Base-by-base conservation (phyloP, 1,140 invertebrate genomes). In the Maconellicoccus hirsutus region DNA sequence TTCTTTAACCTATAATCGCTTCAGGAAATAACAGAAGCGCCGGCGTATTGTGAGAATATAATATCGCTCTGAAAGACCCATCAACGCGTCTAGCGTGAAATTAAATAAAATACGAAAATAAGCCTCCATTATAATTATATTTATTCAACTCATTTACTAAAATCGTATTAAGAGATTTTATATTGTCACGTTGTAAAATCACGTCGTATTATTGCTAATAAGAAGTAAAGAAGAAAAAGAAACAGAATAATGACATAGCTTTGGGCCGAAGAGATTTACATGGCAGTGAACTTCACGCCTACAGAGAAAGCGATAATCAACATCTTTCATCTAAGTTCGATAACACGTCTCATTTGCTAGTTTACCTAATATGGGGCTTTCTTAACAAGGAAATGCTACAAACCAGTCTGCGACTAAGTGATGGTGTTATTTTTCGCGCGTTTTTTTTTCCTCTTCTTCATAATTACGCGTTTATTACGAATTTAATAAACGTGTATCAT, bases 261-360 rank as follows among this genome's bases (percentile, higher is more conserved):
- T 52, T 14, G n/a, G 42, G 42, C n/a, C 42, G 42, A 52, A 19
- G 2, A 52, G 42, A 52, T 14, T 52, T 52, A 52, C 10, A 66
- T 66, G 61, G 61, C 61, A 66, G 61, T 66, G 61, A 66, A 66
- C 61, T 66, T 66, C 61, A 66, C 61, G 61, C 61, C 61, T 66
- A 66, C 61, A 25, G 61, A 66, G 61, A 66, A 66, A 66, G 61
- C 61, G 61, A 66, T 66, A 66, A 66, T 66, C 61, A 26, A 26
- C 61, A 66, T 66, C 61, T 66, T 66, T 26, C 61, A 26, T 66
- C 25, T 66, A 66, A 66, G 61, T 66, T 66, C 61, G 61, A 66
- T 66, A 66, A 66, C 21, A 52, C 42, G 42, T 52, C 42, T 52
- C 10, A 52, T 52, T 52, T 52, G 42, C 42, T 16, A 19, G 42